A percentile compares a stretch with the other conserved stretches of the same genome.
Conservation (phyloP, 64 coral and sea anemone genomes). For the Actinia equina region DNA sequence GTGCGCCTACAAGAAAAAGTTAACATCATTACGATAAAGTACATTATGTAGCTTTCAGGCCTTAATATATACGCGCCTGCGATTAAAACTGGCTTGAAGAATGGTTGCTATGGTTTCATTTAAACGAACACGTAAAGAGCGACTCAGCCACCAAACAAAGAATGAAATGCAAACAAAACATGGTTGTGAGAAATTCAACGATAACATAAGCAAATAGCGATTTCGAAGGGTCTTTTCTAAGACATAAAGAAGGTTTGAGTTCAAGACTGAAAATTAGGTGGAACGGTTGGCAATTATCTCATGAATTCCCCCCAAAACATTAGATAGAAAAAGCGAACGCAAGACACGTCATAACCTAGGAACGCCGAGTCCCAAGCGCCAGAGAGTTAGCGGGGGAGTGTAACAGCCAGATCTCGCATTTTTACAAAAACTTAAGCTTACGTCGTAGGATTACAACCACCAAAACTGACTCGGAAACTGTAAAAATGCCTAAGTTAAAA, state of each 20-base stretch:
- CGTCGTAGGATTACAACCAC: background rate
- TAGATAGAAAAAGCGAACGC: background rate
- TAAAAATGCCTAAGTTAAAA: background rate
- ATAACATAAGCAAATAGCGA: background rate
- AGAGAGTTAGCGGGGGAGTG: conserved; percentile 7
- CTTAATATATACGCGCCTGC: background rate
- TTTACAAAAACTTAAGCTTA: background rate
- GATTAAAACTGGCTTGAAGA: background rate
- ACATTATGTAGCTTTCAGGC: too few relatives aligned
- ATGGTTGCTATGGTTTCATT: conserved; percentile 14
- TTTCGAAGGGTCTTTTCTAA: background rate
- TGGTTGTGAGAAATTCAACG: conserved; percentile 1
- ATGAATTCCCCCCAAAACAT: background rate
- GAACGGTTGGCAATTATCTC: background rate
- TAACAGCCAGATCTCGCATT: background rate
- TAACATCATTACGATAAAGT: too few relatives aligned
- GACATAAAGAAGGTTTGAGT: background rate
- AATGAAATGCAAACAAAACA: conserved; percentile 18
- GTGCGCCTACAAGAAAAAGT: too few relatives aligned
- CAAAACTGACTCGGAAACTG: background rate
- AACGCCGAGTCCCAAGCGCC: conserved; percentile 14
- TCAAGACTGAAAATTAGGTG: background rate
- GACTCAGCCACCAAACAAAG: background rate
- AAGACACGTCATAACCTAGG: background rate
- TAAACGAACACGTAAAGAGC: background rate